Evolutionary conservation across 2,797 vertebrate species (phyloP), one percentile per base, ranked within the genome.

Genomic region (Halcyon badia): DNA sequence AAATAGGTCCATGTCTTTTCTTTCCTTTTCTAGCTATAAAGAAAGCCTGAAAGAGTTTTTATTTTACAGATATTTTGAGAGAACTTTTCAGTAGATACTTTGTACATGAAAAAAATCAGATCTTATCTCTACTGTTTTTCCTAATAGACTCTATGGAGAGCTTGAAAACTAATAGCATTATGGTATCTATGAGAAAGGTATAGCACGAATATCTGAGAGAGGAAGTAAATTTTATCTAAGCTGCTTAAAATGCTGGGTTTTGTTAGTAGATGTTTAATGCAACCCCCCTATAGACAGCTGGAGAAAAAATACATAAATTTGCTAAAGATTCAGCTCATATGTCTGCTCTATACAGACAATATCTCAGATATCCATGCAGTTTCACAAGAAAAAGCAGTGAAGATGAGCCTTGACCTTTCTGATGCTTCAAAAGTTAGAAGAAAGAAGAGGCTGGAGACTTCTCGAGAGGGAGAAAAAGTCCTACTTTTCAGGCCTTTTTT

Each of bases 391-490:
- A 75, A 87, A 86, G 28, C 52, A 78, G 35, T 22, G 18, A 87
- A 72, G 42, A 28, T 66, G 37, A 90, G 16, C 37, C 37, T 75
- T 80, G 83, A 89, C 33, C 58, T 83, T 87, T 70, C 52, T 87
- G 56, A 80, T 41, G 22, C 41, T 91, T 85, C 70, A 71, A 83
- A 95, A 48, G 28, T 88, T 90, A 78, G 89, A 92, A 82, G 85
- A 42, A 84, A 93, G 35, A 54, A 78, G 41, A 83, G 37, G 91
- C 70, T 6, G 6, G 22, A 84, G 22, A 15, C 58, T 78, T 83
- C 46, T 6, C 3, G 6, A 72, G 73, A 76, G 31, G 14, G 18
- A 73, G 31, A 89, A 73, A 71, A 87, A 48, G 48, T 77, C 25
- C 52, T 31, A 65, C 12, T 83, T 93, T 87, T 70, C 35, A 73